phyloP scores from a whole-genome alignment of 2,888 invertebrate species.

The Orthosia cruda region DNA sequence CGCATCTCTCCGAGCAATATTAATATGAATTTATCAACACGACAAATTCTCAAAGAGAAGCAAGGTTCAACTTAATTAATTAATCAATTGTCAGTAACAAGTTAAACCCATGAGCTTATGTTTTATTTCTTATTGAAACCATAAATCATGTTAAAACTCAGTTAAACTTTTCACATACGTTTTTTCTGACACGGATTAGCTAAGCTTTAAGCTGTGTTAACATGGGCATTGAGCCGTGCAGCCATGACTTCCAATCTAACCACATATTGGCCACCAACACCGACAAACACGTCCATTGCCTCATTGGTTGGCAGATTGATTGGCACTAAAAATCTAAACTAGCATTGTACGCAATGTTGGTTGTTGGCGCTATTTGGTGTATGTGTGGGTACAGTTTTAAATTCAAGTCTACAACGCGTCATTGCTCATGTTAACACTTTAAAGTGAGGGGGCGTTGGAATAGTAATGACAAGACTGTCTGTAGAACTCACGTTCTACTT shows the following conservation, averaged over 20 bases:
- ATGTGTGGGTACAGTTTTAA: slow-evolving; percentile 26
- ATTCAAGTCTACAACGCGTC: slow-evolving; percentile 41
- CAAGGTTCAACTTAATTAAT: slow-evolving; percentile 3
- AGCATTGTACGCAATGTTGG: slow-evolving; percentile 24
- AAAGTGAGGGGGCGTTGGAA: slow-evolving; percentile 29
- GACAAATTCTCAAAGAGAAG: slow-evolving; percentile 13
- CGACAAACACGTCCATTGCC: slow-evolving; percentile 29
- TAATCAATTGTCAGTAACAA: neutral
- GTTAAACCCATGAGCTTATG: slow-evolving; percentile 17
- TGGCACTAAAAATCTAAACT: slow-evolving; percentile 4
- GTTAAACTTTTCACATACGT: slow-evolving; percentile 29
- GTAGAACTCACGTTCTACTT: slow-evolving; percentile 2
- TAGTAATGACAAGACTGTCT: slow-evolving; percentile 47
- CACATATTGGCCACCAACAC: slow-evolving; percentile 36
- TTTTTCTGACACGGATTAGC: slow-evolving; percentile 49
- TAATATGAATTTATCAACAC: neutral
- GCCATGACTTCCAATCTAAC: slow-evolving; percentile 48
- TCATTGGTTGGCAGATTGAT: slow-evolving; percentile 26
- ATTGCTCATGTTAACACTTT: slow-evolving; percentile 55
- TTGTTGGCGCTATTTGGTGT: slow-evolving; percentile 9
- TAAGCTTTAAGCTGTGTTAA: slow-evolving; percentile 54
- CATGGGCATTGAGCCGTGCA: slow-evolving; percentile 44
- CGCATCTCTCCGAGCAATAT: neutral
- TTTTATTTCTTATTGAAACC: slow-evolving; percentile 29
- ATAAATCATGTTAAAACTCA: slow-evolving; percentile 38